Percentiles rank a stretch among this genome's conserved stretches.
phyloP scores from a whole-genome alignment of 2,888 invertebrate species.

The Chaetoderma sp. region DNA sequence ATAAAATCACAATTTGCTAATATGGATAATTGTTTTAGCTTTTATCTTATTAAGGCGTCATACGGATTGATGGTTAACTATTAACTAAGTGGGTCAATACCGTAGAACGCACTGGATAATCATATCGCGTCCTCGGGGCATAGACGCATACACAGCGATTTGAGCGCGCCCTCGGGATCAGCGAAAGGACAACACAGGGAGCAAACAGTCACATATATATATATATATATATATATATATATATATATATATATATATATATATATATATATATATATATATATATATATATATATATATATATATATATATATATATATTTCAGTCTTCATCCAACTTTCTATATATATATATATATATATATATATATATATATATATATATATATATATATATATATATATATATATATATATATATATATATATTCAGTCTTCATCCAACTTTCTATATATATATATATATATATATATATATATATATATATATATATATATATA shows the following conservation, averaged over 20 bases:
- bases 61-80: too few species aligned
- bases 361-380: background rate
- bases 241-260: background rate
- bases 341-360: background rate
- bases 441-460: background rate
- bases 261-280: background rate
- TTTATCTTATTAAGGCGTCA: too few species aligned
- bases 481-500: conserved; percentile 4
- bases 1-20: too few species aligned
- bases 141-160: too few species aligned
- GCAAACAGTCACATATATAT: too few species aligned
- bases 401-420: background rate
- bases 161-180: too few species aligned
- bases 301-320: background rate
- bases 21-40: too few species aligned
- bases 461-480: background rate
- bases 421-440: background rate
- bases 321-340: background rate
- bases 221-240: conserved; percentile 5
- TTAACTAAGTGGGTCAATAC: too few species aligned
- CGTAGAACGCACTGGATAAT: too few species aligned
- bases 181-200: too few species aligned
- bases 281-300: background rate
- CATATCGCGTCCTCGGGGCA: too few species aligned
- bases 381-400: background rate